Evolutionary conservation across 1,140 invertebrate species (phyloP).

Genomic region (Lasioglossum baleicum): DNA sequence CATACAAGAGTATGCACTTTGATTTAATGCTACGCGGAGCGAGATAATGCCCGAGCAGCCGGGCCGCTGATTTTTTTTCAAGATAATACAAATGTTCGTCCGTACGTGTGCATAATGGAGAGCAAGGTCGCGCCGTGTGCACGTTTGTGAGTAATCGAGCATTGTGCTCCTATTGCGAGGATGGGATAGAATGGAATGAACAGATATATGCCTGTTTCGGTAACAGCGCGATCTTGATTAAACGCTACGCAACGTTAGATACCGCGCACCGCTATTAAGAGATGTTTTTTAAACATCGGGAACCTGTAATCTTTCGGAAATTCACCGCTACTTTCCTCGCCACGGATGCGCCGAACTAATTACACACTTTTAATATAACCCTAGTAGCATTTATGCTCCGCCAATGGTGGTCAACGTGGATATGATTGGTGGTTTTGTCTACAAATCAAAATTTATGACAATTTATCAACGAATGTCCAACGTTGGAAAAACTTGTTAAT

Average conservation of each 20-base stretch:
- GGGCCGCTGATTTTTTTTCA: conserved; percentile 24
- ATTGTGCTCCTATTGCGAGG: conserved; percentile 39
- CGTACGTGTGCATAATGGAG: conserved; percentile 22
- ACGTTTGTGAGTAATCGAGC: conserved; percentile 31
- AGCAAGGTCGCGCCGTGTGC: conserved; percentile 40
- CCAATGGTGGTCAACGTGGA: too few relatives aligned
- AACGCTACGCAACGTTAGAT: conserved; percentile 4
- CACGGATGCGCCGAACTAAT: too few relatives aligned
- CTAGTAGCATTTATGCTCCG: too few relatives aligned
- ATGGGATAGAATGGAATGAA: conserved; percentile 29
- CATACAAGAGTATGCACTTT: conserved; percentile 50
- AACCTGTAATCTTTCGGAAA: not conserved
- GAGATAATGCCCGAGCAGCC: conserved; percentile 46
- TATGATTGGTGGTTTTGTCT: too few relatives aligned
- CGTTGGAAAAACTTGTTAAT: too few relatives aligned
- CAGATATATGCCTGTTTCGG: conserved; percentile 39
- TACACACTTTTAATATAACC: too few relatives aligned
- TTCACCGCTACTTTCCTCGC: not conserved
- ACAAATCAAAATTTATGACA: too few relatives aligned
- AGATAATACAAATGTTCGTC: conserved; percentile 40
- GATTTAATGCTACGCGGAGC: conserved; percentile 54
- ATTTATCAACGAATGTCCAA: too few relatives aligned
- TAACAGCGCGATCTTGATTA: conserved; percentile 31
- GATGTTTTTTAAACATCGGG: conserved; percentile 27
- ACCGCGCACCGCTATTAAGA: conserved; percentile 16